Evolutionary conservation across 2,888 invertebrate species (phyloP), one percentile per base, ranked within the genome.

Genomic region (Lydus trimaculatus): DNA sequence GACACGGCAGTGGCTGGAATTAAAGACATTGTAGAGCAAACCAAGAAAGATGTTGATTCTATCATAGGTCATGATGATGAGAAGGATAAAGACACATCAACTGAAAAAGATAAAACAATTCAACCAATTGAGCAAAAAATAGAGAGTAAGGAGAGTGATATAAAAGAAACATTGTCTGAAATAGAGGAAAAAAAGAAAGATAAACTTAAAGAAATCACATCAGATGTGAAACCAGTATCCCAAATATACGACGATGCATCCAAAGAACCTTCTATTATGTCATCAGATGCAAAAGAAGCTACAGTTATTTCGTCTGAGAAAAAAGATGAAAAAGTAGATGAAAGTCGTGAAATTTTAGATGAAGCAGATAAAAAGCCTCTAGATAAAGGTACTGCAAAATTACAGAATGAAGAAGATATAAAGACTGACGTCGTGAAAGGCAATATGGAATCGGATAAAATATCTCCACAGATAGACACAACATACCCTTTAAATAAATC

Each of bases 341-440:
- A 33, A 33, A 11, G 9, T 11, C 33, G 1, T 33, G 33, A 33
- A 2, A 11, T 2, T 11, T 2, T 11, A 11, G 33, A 33, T 33
- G 11, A 7, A 33, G 33, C 11, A 33, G 13, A 33, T 33, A 9
- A 33, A 33, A 33, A 33, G 11, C 8, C 33, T 33, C 11, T 33
- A 58, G 65, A 69, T 8, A 23, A 17, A 6, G 68, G 62, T 20
- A 48, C 28, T n/a, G 65, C 15, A 39, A 6, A 39, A n/a, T 15
- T 39, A 39, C 39, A 39, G 15, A 39, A 39, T 6, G 39, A 39
- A 4, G n/a, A 39, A 33, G 33, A n/a, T n/a, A n/a, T n/a, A n/a
- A n/a, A n/a, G n/a, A n/a, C n/a, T n/a, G n/a, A n/a, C n/a, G n/a
- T n/a, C n/a, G n/a, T n/a, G n/a, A n/a, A n/a, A n/a, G n/a, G n/a